Evolutionary conservation across 2,797 vertebrate species (phyloP).

Genomic region (Mormyrus hasselquistii): DNA sequence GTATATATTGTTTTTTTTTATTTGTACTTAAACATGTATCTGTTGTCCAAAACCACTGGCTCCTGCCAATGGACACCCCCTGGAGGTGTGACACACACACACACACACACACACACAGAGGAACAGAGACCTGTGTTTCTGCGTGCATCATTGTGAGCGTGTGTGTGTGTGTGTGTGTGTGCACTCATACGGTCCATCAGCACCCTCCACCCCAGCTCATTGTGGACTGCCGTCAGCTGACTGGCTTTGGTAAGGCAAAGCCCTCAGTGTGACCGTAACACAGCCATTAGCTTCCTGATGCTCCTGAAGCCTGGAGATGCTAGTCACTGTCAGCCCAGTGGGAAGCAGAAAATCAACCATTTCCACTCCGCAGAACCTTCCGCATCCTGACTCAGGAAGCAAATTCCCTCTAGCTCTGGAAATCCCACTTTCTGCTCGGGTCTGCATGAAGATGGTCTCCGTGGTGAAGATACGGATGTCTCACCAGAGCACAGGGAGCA

Average conservation of each 20-base stretch:
- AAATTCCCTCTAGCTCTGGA: slow-evolving; percentile 32
- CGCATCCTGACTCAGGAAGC: slow-evolving; percentile 33
- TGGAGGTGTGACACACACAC: neutral
- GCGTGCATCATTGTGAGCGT: neutral
- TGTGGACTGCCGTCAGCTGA: neutral
- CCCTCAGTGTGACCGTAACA: neutral
- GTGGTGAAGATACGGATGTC: neutral
- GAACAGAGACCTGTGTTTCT: neutral
- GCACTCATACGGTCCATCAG: neutral
- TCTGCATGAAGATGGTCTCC: neutral
- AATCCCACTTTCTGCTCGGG: slow-evolving; percentile 18
- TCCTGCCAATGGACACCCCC: neutral
- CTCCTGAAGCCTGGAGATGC: neutral
- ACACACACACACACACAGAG: neutral
- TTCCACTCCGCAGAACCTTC: slow-evolving; percentile 25
- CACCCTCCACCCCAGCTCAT: neutral
- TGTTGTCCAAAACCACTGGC: neutral
- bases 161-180: neutral
- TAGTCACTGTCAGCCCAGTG: slow-evolving; percentile 24
- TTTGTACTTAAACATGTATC: neutral
- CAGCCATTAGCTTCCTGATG: neutral
- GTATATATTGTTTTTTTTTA: neutral
- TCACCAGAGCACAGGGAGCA: neutral
- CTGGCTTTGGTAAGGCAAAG: neutral
- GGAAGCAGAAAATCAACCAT: neutral